Conservation (phyloP, 2,113 vertebrate genomes). For the Melanerpes aurifrons region DNA sequence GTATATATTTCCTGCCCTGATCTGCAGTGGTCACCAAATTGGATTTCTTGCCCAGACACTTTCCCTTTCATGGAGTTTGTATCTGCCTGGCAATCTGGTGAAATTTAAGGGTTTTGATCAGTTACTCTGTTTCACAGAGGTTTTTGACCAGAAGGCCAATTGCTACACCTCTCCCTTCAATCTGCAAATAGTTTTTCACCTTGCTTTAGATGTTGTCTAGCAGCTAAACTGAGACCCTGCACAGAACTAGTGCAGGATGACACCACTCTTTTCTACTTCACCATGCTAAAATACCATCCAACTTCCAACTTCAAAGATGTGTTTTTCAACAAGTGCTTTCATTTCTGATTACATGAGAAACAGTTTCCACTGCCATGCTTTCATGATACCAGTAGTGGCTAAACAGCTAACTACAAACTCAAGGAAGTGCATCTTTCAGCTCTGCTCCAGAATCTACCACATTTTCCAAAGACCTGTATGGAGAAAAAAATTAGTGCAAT, state of each 20-base stretch:
- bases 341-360: not conserved
- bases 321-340: not conserved
- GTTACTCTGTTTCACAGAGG: not conserved
- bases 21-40: fast-evolving
- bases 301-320: not conserved
- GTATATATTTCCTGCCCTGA: not conserved
- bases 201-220: not conserved
- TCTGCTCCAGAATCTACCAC: not conserved
- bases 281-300: not conserved
- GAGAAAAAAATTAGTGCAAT: not conserved
- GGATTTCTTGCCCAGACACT: not conserved
- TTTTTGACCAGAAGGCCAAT: not conserved
- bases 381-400: not conserved
- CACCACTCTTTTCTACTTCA: not conserved
- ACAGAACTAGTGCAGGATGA: not conserved
- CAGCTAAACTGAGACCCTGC: not conserved
- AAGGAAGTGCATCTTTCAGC: not conserved
- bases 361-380: not conserved
- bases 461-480: not conserved
- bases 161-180: not conserved
- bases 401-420: not conserved
- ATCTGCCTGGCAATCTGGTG: not conserved
- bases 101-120: not conserved
- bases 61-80: not conserved
- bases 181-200: not conserved